Conservation (phyloP, 1,140 invertebrate genomes). For the Berghia stephanieae region DNA sequence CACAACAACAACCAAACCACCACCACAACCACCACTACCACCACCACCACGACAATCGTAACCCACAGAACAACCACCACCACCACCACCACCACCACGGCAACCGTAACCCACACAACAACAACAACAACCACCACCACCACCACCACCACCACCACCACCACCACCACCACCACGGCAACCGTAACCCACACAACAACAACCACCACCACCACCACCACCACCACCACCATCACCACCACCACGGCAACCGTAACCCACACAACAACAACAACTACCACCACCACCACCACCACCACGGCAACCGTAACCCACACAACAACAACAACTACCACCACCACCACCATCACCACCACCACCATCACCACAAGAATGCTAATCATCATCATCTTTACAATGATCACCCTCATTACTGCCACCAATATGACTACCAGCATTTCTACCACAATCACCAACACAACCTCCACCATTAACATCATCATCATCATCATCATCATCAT, state of each 20-base stretch:
- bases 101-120: not conserved
- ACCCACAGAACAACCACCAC: constrained; percentile 13
- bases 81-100: not conserved
- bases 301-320: not conserved
- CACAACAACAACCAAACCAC: no score
- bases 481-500: constrained; percentile 17
- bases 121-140: not conserved
- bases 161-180: not conserved
- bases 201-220: not conserved
- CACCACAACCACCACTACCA: no score
- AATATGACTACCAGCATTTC: not conserved
- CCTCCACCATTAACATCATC: not conserved
- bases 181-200: not conserved
- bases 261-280: not conserved
- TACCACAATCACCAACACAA: constrained; percentile 10
- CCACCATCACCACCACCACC: constrained; percentile 16
- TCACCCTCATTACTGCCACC: not conserved
- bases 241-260: not conserved
- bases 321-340: not conserved
- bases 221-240: constrained; percentile 1
- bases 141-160: not conserved
- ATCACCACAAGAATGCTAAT: not conserved
- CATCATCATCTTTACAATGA: not conserved
- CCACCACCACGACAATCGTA: no score
- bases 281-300: not conserved